Evolutionary conservation across 2,888 invertebrate genomes (phyloP), one percentile per base, ranked within the genome.

Genomic region (Perizoma affinitatum): DNA sequence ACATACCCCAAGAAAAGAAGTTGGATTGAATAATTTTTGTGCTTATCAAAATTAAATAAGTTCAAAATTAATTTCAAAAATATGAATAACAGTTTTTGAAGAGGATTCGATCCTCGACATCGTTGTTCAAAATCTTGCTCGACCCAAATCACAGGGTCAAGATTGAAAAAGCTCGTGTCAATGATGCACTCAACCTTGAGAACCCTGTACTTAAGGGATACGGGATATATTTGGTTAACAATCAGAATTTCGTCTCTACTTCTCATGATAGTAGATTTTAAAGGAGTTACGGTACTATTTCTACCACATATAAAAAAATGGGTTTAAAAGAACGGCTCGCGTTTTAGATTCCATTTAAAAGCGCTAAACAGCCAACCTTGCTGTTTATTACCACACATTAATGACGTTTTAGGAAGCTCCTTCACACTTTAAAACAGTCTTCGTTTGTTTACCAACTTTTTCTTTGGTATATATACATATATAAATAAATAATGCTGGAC

Each of bases 331-430:
- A n/a, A n/a, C n/a, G n/a, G 22, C 22, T 40, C 33, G 8, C 33
- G 6, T 45, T 44, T 44, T 40, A 38, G 44, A 56, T 56, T 49
- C 44, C 45, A 11, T 56, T 45, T 34, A 8, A 11, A 45, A 50
- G 38, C 35, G 33, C 38, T 10, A 38, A 48, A 48, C 41, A 40
- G 49, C 43, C 44, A 5, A 38, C 40, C 40, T 8, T 41, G 10
- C n/a, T 49, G 38, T 48, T 55, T 55, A 44, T 42, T 43, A 5
- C 1, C 35, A 10, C 40, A n/a, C 45, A 9, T 38, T 38, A 44
- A 54, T 6, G 53, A 22, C 22, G 22, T 22, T 22, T 22, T 22
- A 22, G 22, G 22, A 22, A 22, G 22, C 22, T 22, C 22, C 22
- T 22, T n/a, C n/a, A n/a, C n/a, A n/a, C n/a, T n/a, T n/a, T n/a